Evolutionary conservation across 2,113 vertebrate genomes (phyloP).

Genomic region (Haplotaxodon microlepis): DNA sequence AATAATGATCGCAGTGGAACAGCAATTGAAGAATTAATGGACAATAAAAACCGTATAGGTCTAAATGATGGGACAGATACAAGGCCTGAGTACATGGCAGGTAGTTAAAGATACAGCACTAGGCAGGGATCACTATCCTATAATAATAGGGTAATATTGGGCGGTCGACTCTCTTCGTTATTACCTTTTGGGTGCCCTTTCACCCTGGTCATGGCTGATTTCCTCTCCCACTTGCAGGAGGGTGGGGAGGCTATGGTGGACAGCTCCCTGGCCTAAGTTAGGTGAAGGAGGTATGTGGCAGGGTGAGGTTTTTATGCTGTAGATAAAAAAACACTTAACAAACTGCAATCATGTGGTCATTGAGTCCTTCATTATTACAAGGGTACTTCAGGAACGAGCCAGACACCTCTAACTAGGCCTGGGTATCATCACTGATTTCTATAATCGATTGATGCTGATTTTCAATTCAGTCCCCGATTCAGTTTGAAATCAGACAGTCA

Average conservation of each 20-base stretch:
- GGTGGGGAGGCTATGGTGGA: background rate
- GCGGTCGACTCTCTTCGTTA: accelerated
- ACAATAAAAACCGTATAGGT: background rate
- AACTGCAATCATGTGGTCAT: background rate
- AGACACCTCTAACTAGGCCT: background rate
- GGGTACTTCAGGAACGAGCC: accelerated
- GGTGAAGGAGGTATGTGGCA: background rate
- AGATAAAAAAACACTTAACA: background rate
- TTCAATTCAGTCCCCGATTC: background rate
- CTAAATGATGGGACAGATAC: background rate
- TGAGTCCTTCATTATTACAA: background rate
- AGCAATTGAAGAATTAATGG: background rate
- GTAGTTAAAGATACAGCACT: background rate
- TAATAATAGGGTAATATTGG: background rate
- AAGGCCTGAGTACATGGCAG: background rate
- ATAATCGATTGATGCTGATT: background rate
- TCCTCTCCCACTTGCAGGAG: background rate
- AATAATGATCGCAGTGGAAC: accelerated
- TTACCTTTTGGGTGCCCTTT: background rate
- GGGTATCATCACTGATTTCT: background rate
- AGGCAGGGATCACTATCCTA: background rate
- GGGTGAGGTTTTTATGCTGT: background rate
- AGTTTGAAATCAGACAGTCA: background rate
- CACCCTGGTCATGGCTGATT: background rate
- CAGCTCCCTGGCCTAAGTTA: background rate